Evolutionary conservation across 2,797 vertebrate species (phyloP).

Genomic region (Lepilemur ruficaudatus): DNA sequence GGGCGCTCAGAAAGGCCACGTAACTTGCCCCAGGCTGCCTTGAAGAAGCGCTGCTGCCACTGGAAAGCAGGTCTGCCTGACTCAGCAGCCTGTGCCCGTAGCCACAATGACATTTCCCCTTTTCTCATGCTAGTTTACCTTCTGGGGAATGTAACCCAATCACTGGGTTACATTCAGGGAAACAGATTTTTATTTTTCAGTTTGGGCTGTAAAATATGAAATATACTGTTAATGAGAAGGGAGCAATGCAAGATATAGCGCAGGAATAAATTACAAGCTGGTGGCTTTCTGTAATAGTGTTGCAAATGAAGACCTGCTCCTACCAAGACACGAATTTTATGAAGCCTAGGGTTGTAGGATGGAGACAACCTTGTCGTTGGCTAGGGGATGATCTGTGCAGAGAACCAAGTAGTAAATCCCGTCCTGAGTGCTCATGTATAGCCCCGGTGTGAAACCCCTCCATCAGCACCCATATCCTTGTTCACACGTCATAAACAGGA

Average conservation of each 20-base stretch:
- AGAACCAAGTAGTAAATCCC: neutral
- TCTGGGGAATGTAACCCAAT: neutral
- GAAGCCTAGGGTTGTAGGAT: neutral
- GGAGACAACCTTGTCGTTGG: neutral
- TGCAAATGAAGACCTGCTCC: constrained; percentile 36
- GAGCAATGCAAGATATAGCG: neutral
- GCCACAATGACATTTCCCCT: neutral
- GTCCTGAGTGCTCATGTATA: neutral
- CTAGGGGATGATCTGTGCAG: neutral
- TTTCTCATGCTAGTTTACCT: neutral
- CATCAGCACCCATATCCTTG: neutral
- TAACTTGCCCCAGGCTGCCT: neutral
- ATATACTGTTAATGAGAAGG: neutral
- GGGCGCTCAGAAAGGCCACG: neutral
- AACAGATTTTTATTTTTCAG: neutral
- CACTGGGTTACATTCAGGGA: neutral
- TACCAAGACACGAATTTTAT: neutral
- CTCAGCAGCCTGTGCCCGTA: neutral
- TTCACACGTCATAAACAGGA: neutral
- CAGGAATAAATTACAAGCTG: neutral
- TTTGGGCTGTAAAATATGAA: constrained; percentile 5
- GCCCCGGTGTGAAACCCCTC: neutral
- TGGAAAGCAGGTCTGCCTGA: neutral
- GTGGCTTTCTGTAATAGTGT: neutral
- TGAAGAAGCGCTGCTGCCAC: neutral